Evolutionary conservation across 2,888 invertebrate species (phyloP).

Genomic region (Eubasilissa splendida): DNA sequence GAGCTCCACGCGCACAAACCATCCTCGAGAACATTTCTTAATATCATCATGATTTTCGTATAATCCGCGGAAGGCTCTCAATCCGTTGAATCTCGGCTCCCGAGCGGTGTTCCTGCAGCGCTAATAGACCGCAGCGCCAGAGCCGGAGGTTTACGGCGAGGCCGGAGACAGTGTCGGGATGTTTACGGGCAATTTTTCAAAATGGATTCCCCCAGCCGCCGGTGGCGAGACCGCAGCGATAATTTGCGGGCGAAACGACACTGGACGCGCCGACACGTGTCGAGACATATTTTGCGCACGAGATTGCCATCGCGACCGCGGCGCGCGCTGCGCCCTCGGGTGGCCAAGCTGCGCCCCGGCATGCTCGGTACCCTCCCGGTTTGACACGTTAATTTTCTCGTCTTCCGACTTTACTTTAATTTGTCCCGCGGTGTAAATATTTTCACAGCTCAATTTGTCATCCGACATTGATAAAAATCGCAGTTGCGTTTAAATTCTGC

Average conservation of each 20-base stretch:
- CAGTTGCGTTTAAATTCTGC: too few species aligned
- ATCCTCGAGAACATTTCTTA: too few species aligned
- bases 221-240: not conserved
- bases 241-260: slow-evolving; percentile 3
- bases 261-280: slow-evolving; percentile 15
- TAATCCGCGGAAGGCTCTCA: too few species aligned
- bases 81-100: too few species aligned
- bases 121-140: not conserved
- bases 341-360: not conserved
- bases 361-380: not conserved
- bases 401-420: too few species aligned
- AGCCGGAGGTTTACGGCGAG: not conserved
- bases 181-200: slow-evolving; percentile 31
- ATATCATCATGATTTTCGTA: too few species aligned
- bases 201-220: slow-evolving; percentile 20
- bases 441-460: too few species aligned
- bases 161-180: not conserved
- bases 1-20: too few species aligned
- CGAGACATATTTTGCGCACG: slow-evolving; percentile 8
- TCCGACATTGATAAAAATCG: too few species aligned
- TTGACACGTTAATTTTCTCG: too few species aligned
- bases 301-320: slow-evolving; percentile 6
- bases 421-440: too few species aligned
- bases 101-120: not conserved
- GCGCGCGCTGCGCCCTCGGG: not conserved